A percentile compares a stretch with the other conserved stretches of the same genome.
Evolutionary conservation across 2,888 invertebrate genomes (phyloP).

Genomic region (Lithophane semibrunnea): DNA sequence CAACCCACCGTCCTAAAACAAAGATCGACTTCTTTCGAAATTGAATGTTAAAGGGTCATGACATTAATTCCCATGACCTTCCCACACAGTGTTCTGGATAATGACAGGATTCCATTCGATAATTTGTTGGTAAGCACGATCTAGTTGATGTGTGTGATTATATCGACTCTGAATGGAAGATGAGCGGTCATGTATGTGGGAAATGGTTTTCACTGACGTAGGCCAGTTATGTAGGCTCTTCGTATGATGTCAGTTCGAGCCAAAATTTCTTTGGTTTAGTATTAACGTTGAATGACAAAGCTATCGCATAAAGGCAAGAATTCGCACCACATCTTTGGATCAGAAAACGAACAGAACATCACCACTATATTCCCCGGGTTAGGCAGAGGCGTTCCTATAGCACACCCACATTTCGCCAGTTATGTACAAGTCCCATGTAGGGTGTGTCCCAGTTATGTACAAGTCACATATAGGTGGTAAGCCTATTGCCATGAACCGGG

Average conservation of each 20-base stretch:
- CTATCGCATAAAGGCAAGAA: too few relatives aligned
- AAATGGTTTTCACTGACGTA: constrained; percentile 29
- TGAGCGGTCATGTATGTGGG: constrained; percentile 27
- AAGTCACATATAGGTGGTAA: too few relatives aligned
- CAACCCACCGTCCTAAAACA: constrained; percentile 2
- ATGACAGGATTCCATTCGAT: constrained; percentile 54
- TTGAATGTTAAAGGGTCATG: constrained; percentile 42
- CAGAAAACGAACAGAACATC: too few relatives aligned
- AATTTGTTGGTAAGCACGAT: constrained; percentile 60
- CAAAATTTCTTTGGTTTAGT: neutral
- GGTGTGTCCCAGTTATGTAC: too few relatives aligned
- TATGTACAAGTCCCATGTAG: too few relatives aligned
- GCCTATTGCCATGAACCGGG: too few relatives aligned
- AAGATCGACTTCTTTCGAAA: constrained; percentile 41
- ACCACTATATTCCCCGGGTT: too few relatives aligned
- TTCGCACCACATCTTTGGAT: too few relatives aligned
- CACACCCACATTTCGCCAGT: too few relatives aligned
- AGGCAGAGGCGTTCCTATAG: too few relatives aligned
- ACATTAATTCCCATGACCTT: constrained; percentile 60
- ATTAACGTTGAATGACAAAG: neutral
- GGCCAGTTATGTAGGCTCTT: neutral
- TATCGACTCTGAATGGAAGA: neutral
- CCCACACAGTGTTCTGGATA: constrained; percentile 57
- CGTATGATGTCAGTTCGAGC: neutral
- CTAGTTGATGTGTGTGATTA: constrained; percentile 57